These are phyloP conservation scores for Mastigias papua DNA, from an alignment of 30 jellyfish, hydroid and myxozoan species.

Conservation along the genomic window DNA sequence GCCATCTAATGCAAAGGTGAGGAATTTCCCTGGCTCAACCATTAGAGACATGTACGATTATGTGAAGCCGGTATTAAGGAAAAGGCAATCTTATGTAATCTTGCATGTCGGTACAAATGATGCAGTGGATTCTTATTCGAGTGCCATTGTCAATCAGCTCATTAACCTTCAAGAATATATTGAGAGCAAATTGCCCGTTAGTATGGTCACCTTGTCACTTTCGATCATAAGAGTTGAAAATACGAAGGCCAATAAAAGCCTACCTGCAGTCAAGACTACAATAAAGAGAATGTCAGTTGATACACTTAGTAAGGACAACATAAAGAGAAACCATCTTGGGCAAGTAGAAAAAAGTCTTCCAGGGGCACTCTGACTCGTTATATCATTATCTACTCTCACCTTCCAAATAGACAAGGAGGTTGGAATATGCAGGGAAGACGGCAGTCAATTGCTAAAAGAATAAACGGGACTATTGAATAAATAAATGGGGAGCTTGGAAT, in stretches of 20 bases:
- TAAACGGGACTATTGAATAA: no score
- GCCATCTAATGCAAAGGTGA: no score
- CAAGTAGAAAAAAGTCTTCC: neutral
- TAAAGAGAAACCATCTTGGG: slow-evolving; percentile 37
- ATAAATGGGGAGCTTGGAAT: no score
- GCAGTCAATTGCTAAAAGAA: no score
- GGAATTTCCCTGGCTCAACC: slow-evolving; percentile 39
- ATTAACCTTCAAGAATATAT: no score
- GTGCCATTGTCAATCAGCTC: slow-evolving; percentile 1
- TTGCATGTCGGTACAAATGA: slow-evolving; percentile 38
- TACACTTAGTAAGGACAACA: slow-evolving; percentile 14
- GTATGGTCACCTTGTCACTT: slow-evolving; percentile 20
- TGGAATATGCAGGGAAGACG: no score
- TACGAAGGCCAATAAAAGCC: slow-evolving; percentile 35
- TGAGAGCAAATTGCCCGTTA: slow-evolving; percentile 18
- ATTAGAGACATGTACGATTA: neutral
- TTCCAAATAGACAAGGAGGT: slow-evolving; percentile 34
- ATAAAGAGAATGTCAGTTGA: slow-evolving; percentile 12
- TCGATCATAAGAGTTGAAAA: no score
- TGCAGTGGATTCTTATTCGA: neutral
- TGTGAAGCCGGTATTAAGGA: slow-evolving; percentile 20
- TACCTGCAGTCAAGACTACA: slow-evolving; percentile 19
- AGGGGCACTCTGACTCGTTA: no score
- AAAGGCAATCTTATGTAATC: slow-evolving; percentile 13
- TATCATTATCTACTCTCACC: no score